These are phyloP conservation scores for Phyllostomus discolor DNA, from an alignment of 2,113 vertebrate species.

Conservation along the genomic window DNA sequence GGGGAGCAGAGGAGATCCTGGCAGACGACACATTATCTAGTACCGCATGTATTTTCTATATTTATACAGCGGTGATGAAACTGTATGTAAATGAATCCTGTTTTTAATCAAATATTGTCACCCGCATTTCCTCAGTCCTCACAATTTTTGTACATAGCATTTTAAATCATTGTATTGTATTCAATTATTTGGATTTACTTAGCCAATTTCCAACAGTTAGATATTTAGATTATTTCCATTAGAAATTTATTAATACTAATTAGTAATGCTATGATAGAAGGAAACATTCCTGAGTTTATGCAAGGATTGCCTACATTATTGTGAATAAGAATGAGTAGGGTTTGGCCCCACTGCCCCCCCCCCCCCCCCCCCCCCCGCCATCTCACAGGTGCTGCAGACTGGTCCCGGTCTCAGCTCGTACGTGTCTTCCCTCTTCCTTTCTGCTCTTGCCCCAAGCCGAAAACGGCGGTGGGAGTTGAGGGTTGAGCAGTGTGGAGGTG, in stretches of 20 bases:
- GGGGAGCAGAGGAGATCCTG: background rate
- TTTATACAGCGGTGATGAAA: background rate
- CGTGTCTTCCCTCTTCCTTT: background rate
- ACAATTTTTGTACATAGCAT: background rate
- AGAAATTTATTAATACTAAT: background rate
- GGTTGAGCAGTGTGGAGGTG: background rate
- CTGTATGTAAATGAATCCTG: background rate
- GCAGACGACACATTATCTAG: background rate
- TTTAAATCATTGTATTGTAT: background rate
- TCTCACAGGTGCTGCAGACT: background rate
- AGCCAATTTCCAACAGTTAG: background rate
- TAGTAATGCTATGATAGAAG: background rate
- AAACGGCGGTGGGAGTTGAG: background rate
- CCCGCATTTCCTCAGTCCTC: background rate
- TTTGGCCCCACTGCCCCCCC: background rate
- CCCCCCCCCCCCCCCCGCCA: too few relatives aligned
- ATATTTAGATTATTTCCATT: constrained; percentile 6
- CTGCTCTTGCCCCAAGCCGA: background rate
- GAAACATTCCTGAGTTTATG: background rate
- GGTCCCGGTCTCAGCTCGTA: background rate
- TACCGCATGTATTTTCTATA: background rate
- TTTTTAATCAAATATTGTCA: background rate
- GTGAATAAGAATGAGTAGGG: background rate
- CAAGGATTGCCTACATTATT: background rate
- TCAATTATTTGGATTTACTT: background rate